A percentile compares a stretch with the other conserved stretches of the same genome.
These are phyloP conservation scores for Amblyteles armatorius DNA, from an alignment of 2,888 invertebrate genomes.

Conservation along the genomic window DNA sequence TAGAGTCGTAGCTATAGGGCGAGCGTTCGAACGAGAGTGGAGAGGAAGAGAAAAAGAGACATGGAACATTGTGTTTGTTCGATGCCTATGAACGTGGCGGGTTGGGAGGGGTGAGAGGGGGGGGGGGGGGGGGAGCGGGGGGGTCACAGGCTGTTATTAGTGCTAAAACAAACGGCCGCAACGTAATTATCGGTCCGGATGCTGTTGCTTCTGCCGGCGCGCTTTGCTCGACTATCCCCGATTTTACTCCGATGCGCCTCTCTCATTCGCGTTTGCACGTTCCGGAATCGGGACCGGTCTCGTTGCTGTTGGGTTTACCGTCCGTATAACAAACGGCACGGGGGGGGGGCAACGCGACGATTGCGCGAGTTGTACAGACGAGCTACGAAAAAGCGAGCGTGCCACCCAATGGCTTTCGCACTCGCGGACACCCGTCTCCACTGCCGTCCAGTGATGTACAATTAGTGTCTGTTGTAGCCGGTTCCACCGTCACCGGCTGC, in stretches of 20 bases:
- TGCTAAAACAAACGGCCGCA: slow-evolving; percentile 77
- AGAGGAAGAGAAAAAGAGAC: slow-evolving; percentile 40
- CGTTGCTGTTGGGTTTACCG: slow-evolving; percentile 14
- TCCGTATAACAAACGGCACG: slow-evolving; percentile 7
- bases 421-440: slow-evolving; percentile 5
- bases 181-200: slow-evolving; percentile 78
- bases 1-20: slow-evolving; percentile 32
- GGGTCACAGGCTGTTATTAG: slow-evolving; percentile 75
- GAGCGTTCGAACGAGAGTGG: background rate
- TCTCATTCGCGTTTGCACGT: slow-evolving; percentile 16
- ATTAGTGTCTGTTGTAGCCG: slow-evolving; percentile 17
- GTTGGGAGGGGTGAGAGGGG: slow-evolving; percentile 5
- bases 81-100: background rate
- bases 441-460: slow-evolving; percentile 13
- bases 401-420: slow-evolving; percentile 5
- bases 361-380: background rate
- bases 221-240: slow-evolving; percentile 20
- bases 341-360: background rate
- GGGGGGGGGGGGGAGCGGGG: slow-evolving; percentile 1
- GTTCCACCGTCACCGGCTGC: background rate
- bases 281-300: background rate
- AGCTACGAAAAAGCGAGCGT: slow-evolving; percentile 17
- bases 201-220: slow-evolving; percentile 14
- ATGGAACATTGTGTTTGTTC: slow-evolving; percentile 23
- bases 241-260: slow-evolving; percentile 35